These are phyloP conservation scores for Pluvialis apricaria DNA, from an alignment of 2,113 vertebrate species.

Conservation along the genomic window DNA sequence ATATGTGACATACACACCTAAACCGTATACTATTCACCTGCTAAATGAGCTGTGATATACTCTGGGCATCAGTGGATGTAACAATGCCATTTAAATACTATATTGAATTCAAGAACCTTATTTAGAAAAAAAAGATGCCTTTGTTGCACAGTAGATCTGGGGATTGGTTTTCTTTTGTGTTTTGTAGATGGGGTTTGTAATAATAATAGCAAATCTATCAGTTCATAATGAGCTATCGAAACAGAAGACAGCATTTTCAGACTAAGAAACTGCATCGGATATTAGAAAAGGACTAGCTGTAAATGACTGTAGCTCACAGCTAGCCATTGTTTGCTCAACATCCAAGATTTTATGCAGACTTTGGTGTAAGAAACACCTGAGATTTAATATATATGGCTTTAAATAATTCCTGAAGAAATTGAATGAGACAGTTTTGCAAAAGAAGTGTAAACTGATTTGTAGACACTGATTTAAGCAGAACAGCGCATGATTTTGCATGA, in stretches of 20 bases:
- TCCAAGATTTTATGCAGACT: not conserved
- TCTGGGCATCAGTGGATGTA: not conserved
- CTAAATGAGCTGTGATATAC: not conserved
- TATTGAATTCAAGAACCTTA: constrained; percentile 14
- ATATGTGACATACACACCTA: not conserved
- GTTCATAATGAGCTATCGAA: not conserved
- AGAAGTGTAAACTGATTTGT: not conserved
- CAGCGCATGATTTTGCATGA: not conserved
- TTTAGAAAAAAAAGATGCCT: not conserved
- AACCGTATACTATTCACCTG: not conserved
- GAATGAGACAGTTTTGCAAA: not conserved
- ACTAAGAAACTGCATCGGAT: not conserved
- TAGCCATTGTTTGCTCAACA: not conserved
- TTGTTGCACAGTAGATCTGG: not conserved
- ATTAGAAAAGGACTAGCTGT: not conserved
- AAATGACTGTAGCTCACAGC: not conserved
- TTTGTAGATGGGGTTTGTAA: not conserved
- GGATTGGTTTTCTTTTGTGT: fast-evolving
- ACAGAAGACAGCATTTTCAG: not conserved
- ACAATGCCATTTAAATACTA: constrained; percentile 28
- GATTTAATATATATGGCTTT: not conserved
- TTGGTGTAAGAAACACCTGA: not conserved
- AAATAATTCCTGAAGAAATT: not conserved
- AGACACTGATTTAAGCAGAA: not conserved
- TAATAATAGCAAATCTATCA: not conserved